Evolutionary conservation across 2,888 invertebrate genomes (phyloP), one percentile per base, ranked within the genome.

Genomic region (Falcaria lacertinaria): DNA sequence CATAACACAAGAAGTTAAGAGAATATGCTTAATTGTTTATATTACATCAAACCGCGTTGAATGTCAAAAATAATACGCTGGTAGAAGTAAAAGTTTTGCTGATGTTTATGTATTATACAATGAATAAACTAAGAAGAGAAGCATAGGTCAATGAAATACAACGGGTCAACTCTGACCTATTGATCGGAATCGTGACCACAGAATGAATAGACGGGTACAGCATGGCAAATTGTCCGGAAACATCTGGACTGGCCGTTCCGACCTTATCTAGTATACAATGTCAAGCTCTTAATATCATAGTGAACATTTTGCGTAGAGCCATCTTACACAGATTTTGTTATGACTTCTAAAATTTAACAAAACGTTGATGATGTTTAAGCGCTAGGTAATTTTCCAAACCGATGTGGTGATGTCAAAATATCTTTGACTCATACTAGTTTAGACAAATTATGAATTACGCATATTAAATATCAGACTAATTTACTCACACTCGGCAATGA

Each of bases 171-270:
- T 69, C 57, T 75, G 74, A 74, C 70, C 81, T 59, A 78, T 64
- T 77, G 78, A 74, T 69, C 68, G 70, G 64, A 68, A 69, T 83
- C 84, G 82, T 85, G 86, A 81, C 74, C 70, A 60, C 63, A 67
- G 63, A 48, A 64, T 64, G 67, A 81, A 81, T 79, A 57, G 66
- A 50, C 50, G 54, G 59, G 57, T 75, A 73, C n/a, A n/a, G 64
- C 64, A 67, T 54, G 49, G 61, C 60, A 59, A 73, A 64, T 71
- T 62, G 65, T 57, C 59, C 69, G 70, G 72, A 74, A 77, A 74
- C 74, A 76, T 71, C 69, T 73, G 72, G 54, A 54, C 52, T 50
- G 54, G 50, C 50, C 47, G 42, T 46, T 54, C 54, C 71, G 73
- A 77, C 82, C 81, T 80, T 74, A 67, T 50, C 44, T 48, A 54